Percentiles rank a stretch among this genome's conserved stretches.
Conservation (phyloP, 2,113 vertebrate genomes). For the Hyperopisus bebe region DNA sequence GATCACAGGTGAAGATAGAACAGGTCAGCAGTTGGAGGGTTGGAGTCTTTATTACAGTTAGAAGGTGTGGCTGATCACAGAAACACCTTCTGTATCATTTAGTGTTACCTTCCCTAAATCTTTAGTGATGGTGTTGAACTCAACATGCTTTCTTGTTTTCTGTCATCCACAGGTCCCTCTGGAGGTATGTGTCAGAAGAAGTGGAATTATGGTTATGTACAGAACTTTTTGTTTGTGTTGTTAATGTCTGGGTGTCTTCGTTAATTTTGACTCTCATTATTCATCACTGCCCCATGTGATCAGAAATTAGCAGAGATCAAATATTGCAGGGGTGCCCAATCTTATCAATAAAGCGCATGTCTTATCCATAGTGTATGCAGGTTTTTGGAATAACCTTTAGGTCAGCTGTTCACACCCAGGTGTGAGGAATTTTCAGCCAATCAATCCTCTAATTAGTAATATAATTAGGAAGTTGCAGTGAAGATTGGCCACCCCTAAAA, state of each 20-base stretch:
- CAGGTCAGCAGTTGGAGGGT: background rate
- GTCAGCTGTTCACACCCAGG: background rate
- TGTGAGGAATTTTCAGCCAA: background rate
- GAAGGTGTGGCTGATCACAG: background rate
- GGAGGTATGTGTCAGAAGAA: background rate
- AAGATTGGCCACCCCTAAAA: background rate
- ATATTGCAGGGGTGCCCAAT: background rate
- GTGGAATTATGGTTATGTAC: background rate
- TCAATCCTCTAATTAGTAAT: background rate
- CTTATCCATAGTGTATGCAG: background rate
- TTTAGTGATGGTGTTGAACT: background rate
- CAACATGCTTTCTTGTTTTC: background rate
- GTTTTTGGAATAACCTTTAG: background rate
- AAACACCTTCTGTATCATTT: background rate
- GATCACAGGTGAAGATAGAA: background rate
- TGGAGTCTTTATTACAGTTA: background rate
- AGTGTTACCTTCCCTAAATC: background rate
- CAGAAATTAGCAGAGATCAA: background rate
- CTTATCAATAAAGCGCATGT: background rate
- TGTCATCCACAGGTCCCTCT: background rate
- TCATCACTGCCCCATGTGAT: background rate
- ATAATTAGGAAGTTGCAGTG: background rate
- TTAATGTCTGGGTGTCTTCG: background rate
- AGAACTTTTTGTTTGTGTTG: background rate
- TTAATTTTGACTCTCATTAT: background rate